These are phyloP conservation scores for Herpetotheres cachinnans DNA, from an alignment of 2,113 vertebrate species.

Conservation along the genomic window DNA sequence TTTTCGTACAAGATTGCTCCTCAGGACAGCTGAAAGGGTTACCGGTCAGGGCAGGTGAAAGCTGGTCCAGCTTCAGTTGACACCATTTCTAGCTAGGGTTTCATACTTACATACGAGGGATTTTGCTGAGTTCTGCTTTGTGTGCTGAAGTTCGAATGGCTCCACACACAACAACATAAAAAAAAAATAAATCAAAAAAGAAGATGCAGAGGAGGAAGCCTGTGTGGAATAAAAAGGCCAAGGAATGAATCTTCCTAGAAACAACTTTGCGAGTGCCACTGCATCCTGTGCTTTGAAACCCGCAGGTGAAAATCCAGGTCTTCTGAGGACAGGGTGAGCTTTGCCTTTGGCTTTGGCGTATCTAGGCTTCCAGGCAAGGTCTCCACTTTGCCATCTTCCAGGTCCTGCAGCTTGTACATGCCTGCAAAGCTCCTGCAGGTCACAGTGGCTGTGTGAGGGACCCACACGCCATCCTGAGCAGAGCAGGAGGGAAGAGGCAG, in stretches of 20 bases:
- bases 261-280: neutral
- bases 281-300: neutral
- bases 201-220: neutral
- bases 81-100: neutral
- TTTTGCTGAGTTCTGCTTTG: neutral
- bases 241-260: neutral
- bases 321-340: neutral
- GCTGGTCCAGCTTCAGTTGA: accelerated
- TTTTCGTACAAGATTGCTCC: neutral
- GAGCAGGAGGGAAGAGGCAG: neutral
- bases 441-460: neutral
- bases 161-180: neutral
- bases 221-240: neutral
- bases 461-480: neutral
- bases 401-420: neutral
- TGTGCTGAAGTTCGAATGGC: neutral
- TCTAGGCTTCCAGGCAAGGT: neutral
- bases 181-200: neutral
- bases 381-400: neutral
- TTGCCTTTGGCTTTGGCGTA: neutral
- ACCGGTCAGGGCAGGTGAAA: neutral
- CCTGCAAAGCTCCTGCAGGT: neutral
- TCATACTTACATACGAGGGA: neutral
- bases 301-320: neutral
- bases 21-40: neutral